Percentiles rank a stretch among this genome's conserved stretches.
Evolutionary conservation across 2,888 invertebrate species (phyloP).

Genomic region (Dioctria linearis): DNA sequence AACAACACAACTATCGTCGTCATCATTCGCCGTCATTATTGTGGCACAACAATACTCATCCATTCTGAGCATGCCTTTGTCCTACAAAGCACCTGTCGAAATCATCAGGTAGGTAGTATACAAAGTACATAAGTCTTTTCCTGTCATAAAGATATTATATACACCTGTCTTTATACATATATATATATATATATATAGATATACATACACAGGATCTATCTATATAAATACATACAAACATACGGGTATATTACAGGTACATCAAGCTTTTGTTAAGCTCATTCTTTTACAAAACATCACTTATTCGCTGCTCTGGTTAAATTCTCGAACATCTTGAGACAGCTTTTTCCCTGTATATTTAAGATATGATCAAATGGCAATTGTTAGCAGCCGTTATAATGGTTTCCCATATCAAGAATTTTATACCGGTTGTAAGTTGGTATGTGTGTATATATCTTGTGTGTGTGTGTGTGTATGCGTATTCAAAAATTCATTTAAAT

Average conservation of each 20-base stretch:
- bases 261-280: slow-evolving; percentile 46
- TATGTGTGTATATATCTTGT: too few relatives aligned
- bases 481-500: slow-evolving; percentile 10
- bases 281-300: slow-evolving; percentile 12
- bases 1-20: background rate
- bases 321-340: slow-evolving; percentile 24
- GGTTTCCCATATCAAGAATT: background rate
- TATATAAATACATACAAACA: too few relatives aligned
- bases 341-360: slow-evolving; percentile 29
- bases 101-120: slow-evolving; percentile 56
- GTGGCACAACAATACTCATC: slow-evolving; percentile 50
- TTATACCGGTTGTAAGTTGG: too few relatives aligned
- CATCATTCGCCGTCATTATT: slow-evolving; percentile 48
- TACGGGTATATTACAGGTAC: background rate
- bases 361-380: slow-evolving; percentile 38
- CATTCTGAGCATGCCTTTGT: slow-evolving; percentile 57
- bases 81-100: slow-evolving; percentile 52
- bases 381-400: slow-evolving; percentile 26
- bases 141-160: background rate
- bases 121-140: slow-evolving; percentile 25
- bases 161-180: background rate
- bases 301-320: background rate
- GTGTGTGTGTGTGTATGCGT: background rate
- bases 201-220: background rate
- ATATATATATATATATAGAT: slow-evolving; percentile 11